These are phyloP conservation scores for Bombus ignitus DNA, from an alignment of 1,140 invertebrate species.

Conservation along the genomic window DNA sequence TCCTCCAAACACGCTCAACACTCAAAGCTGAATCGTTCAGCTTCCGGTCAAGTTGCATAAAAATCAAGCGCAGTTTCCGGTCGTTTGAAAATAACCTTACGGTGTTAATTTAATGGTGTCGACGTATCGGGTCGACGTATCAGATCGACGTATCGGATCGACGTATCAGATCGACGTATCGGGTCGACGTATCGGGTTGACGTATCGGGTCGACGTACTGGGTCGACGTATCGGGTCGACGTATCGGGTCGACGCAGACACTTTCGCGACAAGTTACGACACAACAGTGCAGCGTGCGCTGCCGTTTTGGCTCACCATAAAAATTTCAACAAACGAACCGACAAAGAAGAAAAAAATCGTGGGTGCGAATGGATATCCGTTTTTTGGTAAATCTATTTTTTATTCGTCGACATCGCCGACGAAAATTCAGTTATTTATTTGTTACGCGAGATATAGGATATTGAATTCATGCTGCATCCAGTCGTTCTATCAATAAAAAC, in stretches of 20 bases:
- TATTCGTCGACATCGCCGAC: neutral
- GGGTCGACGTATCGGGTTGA: no score
- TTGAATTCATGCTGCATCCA: neutral
- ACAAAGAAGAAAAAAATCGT: neutral
- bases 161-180: no score
- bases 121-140: neutral
- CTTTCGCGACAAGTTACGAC: neutral
- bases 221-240: no score
- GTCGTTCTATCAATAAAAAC: neutral
- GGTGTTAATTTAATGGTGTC: conserved; percentile 39
- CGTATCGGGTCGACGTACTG: no score
- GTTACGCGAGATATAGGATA: neutral
- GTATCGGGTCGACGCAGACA: neutral
- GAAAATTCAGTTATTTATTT: conserved; percentile 15
- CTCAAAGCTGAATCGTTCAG: no score
- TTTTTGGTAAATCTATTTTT: neutral
- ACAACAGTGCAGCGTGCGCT: neutral
- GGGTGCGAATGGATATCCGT: neutral
- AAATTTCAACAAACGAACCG: conserved; percentile 2
- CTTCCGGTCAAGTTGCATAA: neutral
- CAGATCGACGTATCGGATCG: no score
- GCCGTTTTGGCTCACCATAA: neutral
- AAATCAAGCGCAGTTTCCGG: neutral
- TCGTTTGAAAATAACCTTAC: conserved; percentile 25
- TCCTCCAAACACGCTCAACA: no score